phyloP scores from a whole-genome alignment of 2,888 invertebrate genomes.

The Synanthedon vespiformis region DNA sequence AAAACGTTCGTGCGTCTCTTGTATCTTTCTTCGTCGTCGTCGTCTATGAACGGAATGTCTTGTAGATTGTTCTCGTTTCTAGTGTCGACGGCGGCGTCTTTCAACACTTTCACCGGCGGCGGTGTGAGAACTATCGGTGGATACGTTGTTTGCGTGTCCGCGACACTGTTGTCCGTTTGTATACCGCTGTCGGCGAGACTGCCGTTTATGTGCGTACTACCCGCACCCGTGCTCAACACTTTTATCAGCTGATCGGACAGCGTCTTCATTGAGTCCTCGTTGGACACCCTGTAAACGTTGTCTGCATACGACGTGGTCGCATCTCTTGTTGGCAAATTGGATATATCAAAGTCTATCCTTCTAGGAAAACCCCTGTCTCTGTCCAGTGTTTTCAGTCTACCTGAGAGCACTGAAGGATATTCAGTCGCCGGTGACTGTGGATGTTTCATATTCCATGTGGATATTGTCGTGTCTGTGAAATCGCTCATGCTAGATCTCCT shows the following conservation, averaged over 20 bases:
- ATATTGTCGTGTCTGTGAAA: slow-evolving; percentile 64
- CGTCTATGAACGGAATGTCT: slow-evolving; percentile 62
- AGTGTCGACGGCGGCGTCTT: slow-evolving; percentile 59
- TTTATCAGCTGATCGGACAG: slow-evolving; percentile 57
- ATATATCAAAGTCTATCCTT: slow-evolving; percentile 54
- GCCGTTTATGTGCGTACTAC: slow-evolving; percentile 59
- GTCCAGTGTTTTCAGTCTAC: slow-evolving; percentile 47
- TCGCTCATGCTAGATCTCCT: slow-evolving; percentile 61
- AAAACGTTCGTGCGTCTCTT: slow-evolving; percentile 33
- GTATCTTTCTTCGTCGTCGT: slow-evolving; percentile 40
- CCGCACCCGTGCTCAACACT: slow-evolving; percentile 54
- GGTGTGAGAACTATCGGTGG: slow-evolving; percentile 12
- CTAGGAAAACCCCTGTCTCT: slow-evolving; percentile 39
- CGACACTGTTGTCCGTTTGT: slow-evolving; percentile 60
- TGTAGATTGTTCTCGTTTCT: slow-evolving; percentile 59
- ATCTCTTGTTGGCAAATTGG: slow-evolving; percentile 33
- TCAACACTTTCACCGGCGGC: slow-evolving; percentile 29
- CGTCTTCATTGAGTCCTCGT: slow-evolving; percentile 51
- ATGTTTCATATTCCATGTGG: slow-evolving; percentile 59
- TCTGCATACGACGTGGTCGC: slow-evolving; percentile 48
- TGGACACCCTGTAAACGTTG: slow-evolving; percentile 37
- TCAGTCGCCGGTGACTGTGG: slow-evolving; percentile 31
- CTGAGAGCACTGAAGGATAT: slow-evolving; percentile 58
- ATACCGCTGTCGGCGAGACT: slow-evolving; percentile 62
- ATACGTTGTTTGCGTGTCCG: slow-evolving; percentile 23